Conservation (phyloP, 2,797 vertebrate genomes). For the Molossus molossus region DNA sequence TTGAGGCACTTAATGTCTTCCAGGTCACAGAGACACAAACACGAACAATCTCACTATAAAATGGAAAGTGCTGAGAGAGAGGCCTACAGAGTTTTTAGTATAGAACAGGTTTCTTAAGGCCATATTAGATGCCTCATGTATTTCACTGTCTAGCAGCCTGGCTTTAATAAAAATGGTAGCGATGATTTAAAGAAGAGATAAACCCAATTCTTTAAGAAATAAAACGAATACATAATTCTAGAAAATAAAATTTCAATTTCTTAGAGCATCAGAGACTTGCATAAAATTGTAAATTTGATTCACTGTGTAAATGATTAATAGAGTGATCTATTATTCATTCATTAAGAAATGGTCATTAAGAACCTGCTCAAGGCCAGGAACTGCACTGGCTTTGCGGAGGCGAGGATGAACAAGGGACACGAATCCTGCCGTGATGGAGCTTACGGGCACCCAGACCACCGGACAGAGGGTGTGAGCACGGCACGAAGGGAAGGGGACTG, state of each 20-base stretch:
- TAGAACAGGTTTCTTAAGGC: slow-evolving; percentile 63
- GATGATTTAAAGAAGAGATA: slow-evolving; percentile 75
- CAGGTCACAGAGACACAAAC: neutral
- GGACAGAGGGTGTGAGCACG: neutral
- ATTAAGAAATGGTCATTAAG: slow-evolving; percentile 46
- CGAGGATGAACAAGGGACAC: neutral
- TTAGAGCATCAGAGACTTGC: slow-evolving; percentile 29
- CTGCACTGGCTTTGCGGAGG: neutral
- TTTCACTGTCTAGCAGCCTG: slow-evolving; percentile 77
- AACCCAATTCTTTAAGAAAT: slow-evolving; percentile 72
- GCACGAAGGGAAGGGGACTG: no score
- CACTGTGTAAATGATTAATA: neutral
- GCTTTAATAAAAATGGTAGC: slow-evolving; percentile 85
- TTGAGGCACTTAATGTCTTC: neutral
- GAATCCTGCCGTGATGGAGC: neutral
- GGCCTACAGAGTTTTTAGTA: neutral
- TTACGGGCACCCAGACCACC: neutral
- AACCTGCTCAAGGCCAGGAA: neutral
- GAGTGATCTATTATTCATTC: neutral
- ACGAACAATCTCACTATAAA: neutral
- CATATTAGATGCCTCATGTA: slow-evolving; percentile 78
- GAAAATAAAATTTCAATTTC: slow-evolving; percentile 56
- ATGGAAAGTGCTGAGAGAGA: neutral
- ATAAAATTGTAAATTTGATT: neutral
- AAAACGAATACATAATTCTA: slow-evolving; percentile 72